Base-by-base conservation (phyloP, 2,888 invertebrate genomes). In the Orchestes rusci region DNA sequence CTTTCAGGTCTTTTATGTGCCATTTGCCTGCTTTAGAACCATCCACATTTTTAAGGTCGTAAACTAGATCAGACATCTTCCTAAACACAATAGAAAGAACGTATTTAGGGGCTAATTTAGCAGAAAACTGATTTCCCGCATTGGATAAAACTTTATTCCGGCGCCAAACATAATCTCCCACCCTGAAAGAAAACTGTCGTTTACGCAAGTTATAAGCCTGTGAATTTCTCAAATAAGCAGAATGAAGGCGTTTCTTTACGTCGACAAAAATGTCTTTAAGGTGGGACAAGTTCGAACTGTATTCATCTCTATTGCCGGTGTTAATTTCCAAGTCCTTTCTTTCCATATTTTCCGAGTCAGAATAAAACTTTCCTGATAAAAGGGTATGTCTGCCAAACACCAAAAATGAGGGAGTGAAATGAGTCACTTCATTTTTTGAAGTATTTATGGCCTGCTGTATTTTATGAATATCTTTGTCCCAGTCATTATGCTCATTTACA, bases 131-230 rank as follows among this genome's bases (percentile, higher is more conserved):
- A 30, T 33, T 18, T 7, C 45, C 31, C 5, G 43, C 49, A 15
- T 43, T 41, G 2, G 49, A 52, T 2, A 47, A 16, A 16, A 52
- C 35, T 27, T 50, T 39, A 29, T 51, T 51, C 7, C 20, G 4
- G 16, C 45, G 38, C 48, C 51, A 51, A 10, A 48, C 51, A 15
- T 27, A 27, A 29, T 51, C 49, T 10, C 39, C 34, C 19, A 43
- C 35, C 29, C 28, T 2, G 40, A 47, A 45, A 13, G 15, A 4
- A 17, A 43, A 17, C 12, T 45, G 34, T 23, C 43, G 31, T 31
- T 36, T 39, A 12, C 51, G 30, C 15, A 51, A 30, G 35, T 48
- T 51, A 27, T 48, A 51, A n/a, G 39, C 15, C 2, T 15, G 20
- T 4, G 20, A 4, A 16, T 51, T 48, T 8, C 39, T 20, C 4